These are phyloP conservation scores for Chloroclystis v-ata DNA, from an alignment of 2,888 invertebrate genomes.

Conservation along the genomic window DNA sequence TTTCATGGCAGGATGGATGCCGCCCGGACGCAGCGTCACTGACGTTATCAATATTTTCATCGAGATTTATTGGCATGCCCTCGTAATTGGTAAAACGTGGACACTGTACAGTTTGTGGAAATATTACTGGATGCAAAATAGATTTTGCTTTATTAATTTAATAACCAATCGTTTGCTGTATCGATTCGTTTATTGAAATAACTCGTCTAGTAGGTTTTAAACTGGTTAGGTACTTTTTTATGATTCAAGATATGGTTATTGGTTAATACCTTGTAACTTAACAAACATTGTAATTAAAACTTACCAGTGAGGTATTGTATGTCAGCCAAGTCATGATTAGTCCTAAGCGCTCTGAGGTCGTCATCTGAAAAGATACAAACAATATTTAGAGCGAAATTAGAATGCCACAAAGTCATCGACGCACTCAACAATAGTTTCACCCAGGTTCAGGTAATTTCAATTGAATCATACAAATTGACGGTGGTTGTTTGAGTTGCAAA, in stretches of 20 bases:
- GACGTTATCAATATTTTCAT: slow-evolving; percentile 61
- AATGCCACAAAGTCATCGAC: background rate
- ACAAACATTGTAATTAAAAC: slow-evolving; percentile 1
- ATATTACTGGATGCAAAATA: slow-evolving; percentile 33
- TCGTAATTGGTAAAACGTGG: slow-evolving; percentile 50
- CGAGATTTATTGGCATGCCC: slow-evolving; percentile 53
- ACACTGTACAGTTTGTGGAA: slow-evolving; percentile 33
- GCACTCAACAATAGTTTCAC: slow-evolving; percentile 39
- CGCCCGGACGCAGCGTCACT: slow-evolving; percentile 35
- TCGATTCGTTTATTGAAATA: slow-evolving; percentile 9
- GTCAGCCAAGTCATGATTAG: slow-evolving; percentile 49
- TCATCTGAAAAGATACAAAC: slow-evolving; percentile 52
- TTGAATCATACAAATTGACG: slow-evolving; percentile 39
- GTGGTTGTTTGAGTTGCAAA: slow-evolving; percentile 48
- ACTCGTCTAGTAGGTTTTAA: background rate
- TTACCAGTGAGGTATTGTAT: slow-evolving; percentile 60
- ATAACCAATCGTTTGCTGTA: slow-evolving; percentile 18
- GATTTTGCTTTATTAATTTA: slow-evolving; percentile 26
- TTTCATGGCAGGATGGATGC: slow-evolving; percentile 37
- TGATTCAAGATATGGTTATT: no score
- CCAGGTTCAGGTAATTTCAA: slow-evolving; percentile 34
- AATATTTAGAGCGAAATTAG: slow-evolving; percentile 26
- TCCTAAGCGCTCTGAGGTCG: slow-evolving; percentile 39
- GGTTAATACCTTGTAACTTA: no score
- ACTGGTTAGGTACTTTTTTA: background rate